phyloP scores from a whole-genome alignment of 2,113 vertebrate species.

The Brachypteracias leptosomus region DNA sequence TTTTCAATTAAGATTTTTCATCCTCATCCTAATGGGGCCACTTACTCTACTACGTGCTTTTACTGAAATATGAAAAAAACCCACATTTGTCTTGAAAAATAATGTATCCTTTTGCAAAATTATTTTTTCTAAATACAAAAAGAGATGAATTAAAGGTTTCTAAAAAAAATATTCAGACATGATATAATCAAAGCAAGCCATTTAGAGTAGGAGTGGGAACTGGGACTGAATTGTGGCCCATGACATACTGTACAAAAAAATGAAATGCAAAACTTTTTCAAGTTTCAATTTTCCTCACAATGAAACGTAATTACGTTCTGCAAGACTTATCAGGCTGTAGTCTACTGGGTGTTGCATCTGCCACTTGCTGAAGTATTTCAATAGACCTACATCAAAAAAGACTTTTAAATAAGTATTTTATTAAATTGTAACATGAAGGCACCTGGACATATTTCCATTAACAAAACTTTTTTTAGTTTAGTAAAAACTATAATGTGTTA shows the following conservation, averaged over 20 bases:
- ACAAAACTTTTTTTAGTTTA: background rate
- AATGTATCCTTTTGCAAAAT: background rate
- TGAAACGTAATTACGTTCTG: background rate
- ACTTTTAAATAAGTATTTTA: background rate
- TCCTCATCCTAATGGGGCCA: background rate
- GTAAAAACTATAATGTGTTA: background rate
- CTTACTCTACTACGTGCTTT: background rate
- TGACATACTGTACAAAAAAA: background rate
- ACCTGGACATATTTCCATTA: background rate
- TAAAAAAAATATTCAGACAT: background rate
- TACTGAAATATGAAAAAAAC: background rate
- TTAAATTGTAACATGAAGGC: background rate
- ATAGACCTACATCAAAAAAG: background rate
- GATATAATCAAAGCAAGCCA: background rate
- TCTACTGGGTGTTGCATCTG: background rate
- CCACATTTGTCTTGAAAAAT: background rate
- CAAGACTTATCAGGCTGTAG: background rate
- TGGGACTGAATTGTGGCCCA: background rate
- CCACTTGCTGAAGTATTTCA: background rate
- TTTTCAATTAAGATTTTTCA: background rate
- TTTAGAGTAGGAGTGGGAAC: background rate
- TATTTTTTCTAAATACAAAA: background rate
- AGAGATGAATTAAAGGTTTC: background rate
- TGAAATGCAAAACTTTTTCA: background rate
- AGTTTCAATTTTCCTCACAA: constrained; percentile 10